Evolutionary conservation across 2,797 vertebrate genomes (phyloP), one percentile per base, ranked within the genome.

Genomic region (Phoeniculus purpureus): DNA sequence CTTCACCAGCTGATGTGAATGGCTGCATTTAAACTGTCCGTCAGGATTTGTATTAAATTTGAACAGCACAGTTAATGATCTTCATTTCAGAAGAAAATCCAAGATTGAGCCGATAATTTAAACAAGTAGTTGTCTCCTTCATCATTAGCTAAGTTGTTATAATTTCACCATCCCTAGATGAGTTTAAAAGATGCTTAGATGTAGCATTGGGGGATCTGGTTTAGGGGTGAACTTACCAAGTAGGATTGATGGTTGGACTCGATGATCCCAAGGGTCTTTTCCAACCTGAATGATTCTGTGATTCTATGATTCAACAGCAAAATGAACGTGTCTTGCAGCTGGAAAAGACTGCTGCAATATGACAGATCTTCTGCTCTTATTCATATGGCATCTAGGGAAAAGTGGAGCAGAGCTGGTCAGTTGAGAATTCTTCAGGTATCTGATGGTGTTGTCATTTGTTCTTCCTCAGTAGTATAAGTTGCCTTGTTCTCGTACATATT

Each of bases 101-200:
- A 81, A 62, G 15, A 27, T 9, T 56, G 50, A 87, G n/a, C 9
- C 73, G 31, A 6, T 62, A 81, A 87, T 84, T 96, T 83, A 92
- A 92, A 82, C 80, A 48, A 75, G 34, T 62, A 90, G 52, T 90
- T 95, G 54, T 55, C 62, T 93, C 29, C 80, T 79, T 43, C 60
- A 85, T 94, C 26, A 4, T 93, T 78, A 94, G 68, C 70, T 96
- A 79, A 91, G 56, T 85, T 96, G 90, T 68, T 85, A 89, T 54
- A 20, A 70, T 82, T 85, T 85, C 26, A 21, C 20, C 50, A 58
- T 72, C 19, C 45, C 37, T 37, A 12, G 37, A 37, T 37, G 37
- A 37, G 37, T 37, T 12, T 37, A 12, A 37, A 37, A 37, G 37
- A 37, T 37, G 37, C 37, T 37, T 37, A 37, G 37, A 37, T 37